phyloP scores from a whole-genome alignment of 1,140 invertebrate genomes.

The Calosoma granatense region DNA sequence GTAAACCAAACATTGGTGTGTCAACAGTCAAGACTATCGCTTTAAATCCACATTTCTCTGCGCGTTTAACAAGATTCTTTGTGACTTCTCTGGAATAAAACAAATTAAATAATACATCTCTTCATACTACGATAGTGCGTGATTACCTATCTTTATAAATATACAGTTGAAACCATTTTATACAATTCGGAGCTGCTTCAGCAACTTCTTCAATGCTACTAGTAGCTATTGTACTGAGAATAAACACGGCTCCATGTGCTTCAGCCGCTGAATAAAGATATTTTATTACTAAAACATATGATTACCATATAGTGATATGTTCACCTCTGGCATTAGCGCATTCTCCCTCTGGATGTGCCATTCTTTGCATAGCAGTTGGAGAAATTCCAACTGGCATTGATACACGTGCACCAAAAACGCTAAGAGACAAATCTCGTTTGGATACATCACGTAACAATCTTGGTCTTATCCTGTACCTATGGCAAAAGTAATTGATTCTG shows the following conservation, averaged over 20 bases:
- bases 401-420: constrained; percentile 55
- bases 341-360: constrained; percentile 89
- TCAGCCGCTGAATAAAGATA: constrained; percentile 59
- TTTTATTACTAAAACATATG: neutral
- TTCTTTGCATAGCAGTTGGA: constrained; percentile 85
- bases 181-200: constrained; percentile 55
- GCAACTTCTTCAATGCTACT: constrained; percentile 83
- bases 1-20: constrained; percentile 72
- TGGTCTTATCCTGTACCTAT: constrained; percentile 67
- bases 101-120: too few species aligned
- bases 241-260: constrained; percentile 62
- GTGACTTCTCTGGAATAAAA: constrained; percentile 51
- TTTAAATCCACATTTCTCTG: constrained; percentile 75
- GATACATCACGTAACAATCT: constrained; percentile 69
- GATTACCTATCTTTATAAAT: constrained; percentile 74
- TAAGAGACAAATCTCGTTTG: constrained; percentile 49
- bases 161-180: constrained; percentile 88
- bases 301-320: neutral
- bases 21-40: constrained; percentile 87
- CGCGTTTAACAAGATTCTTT: constrained; percentile 59
- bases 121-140: neutral
- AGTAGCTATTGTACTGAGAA: constrained; percentile 78
- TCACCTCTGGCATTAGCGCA: constrained; percentile 69
- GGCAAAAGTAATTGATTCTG: too few species aligned
- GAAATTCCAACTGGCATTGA: constrained; percentile 78